Evolutionary conservation across 2,113 vertebrate genomes (phyloP).

Genomic region (Melanostigma gelatinosum): DNA sequence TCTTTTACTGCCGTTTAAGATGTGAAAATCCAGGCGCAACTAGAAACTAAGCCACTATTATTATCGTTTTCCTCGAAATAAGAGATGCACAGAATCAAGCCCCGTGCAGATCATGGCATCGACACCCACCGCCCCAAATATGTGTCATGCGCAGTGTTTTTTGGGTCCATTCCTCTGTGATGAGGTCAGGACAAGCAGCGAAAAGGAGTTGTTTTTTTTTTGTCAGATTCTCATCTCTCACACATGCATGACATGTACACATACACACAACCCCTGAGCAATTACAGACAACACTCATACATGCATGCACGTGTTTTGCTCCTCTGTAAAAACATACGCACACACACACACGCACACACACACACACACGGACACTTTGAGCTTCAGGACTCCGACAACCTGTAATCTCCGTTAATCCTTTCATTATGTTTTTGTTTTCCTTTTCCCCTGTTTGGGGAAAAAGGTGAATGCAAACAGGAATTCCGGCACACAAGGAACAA

Average conservation of each 20-base stretch:
- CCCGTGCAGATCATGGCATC: background rate
- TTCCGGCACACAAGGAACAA: constrained; percentile 80
- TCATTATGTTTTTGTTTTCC: constrained; percentile 80
- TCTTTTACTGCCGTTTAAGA: background rate
- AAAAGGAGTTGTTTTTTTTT: background rate
- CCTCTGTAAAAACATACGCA: constrained; percentile 37
- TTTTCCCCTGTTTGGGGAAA: constrained; percentile 67
- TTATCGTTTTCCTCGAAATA: background rate
- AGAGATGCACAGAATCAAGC: background rate
- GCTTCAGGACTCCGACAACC: constrained; percentile 69
- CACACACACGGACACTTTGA: constrained; percentile 48
- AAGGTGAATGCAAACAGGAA: constrained; percentile 83
- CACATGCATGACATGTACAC: background rate
- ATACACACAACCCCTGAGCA: constrained; percentile 6
- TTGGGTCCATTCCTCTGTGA: constrained; percentile 34
- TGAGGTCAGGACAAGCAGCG: constrained; percentile 26
- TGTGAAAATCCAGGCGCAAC: background rate
- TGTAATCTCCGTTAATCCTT: constrained; percentile 78
- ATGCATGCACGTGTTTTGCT: constrained; percentile 28
- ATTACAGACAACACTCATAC: constrained; percentile 10
- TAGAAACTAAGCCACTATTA: background rate
- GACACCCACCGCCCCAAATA: constrained; percentile 6
- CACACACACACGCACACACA: constrained; percentile 16
- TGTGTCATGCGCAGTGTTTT: constrained; percentile 14
- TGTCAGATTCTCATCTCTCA: constrained; percentile 26